Percentiles rank a stretch among this genome's conserved stretches.
These are phyloP conservation scores for Lepidurus couesii DNA, from an alignment of 1,140 invertebrate genomes.

Conservation along the genomic window DNA sequence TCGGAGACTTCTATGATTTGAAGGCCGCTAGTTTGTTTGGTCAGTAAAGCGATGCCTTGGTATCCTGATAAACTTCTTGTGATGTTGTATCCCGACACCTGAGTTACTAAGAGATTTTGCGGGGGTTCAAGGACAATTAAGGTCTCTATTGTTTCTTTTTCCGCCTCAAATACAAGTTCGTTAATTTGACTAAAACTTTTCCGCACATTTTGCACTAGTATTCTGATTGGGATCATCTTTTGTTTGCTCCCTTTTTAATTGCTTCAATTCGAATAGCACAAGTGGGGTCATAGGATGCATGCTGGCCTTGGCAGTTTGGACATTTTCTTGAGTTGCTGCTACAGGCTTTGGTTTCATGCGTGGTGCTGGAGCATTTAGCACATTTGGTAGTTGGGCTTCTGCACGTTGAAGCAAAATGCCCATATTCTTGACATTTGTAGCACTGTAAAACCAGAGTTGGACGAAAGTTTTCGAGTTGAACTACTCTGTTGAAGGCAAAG, in stretches of 20 bases:
- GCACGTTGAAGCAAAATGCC: neutral
- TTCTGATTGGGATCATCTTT: slow-evolving; percentile 6
- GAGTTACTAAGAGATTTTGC: neutral
- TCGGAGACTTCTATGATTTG: neutral
- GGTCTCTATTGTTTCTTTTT: slow-evolving; percentile 25
- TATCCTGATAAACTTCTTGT: neutral
- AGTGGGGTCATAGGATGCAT: neutral
- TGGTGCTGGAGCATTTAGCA: neutral
- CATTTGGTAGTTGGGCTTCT: neutral
- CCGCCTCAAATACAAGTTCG: neutral
- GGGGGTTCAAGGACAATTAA: slow-evolving; percentile 22
- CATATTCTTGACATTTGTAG: slow-evolving; percentile 13
- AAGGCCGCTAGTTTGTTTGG: neutral
- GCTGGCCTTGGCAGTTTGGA: slow-evolving; percentile 19
- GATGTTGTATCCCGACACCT: slow-evolving; percentile 9
- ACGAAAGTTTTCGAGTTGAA: neutral
- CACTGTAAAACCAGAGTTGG: neutral
- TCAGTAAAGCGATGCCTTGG: slow-evolving; percentile 10
- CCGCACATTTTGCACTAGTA: neutral
- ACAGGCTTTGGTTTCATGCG: slow-evolving; percentile 8
- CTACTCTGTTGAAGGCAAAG: slow-evolving; percentile 26
- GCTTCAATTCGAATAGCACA: neutral
- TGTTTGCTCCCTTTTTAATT: neutral
- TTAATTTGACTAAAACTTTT: neutral
- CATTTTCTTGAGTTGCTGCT: slow-evolving; percentile 11